A percentile compares a stretch with the other conserved stretches of the same genome.
Evolutionary conservation across 1,140 invertebrate genomes (phyloP).

Genomic region (Gryon sp.): DNA sequence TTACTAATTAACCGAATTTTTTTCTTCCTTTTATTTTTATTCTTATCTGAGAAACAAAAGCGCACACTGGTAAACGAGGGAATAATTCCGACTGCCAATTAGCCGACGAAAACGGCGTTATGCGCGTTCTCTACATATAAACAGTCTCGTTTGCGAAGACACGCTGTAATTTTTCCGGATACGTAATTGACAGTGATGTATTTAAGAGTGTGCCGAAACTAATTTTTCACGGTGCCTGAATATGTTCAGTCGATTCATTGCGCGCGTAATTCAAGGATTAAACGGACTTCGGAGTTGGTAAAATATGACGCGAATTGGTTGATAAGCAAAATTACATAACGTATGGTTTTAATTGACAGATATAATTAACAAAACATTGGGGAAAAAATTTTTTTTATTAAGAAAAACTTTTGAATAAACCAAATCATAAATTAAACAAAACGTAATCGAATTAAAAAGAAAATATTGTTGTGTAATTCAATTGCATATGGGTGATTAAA

Average conservation of each 20-base stretch:
- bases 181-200: slow-evolving; percentile 54
- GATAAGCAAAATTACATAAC: background rate
- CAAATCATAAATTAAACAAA: slow-evolving; percentile 1
- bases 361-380: slow-evolving; percentile 23
- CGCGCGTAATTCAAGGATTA: slow-evolving; percentile 7
- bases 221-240: slow-evolving; percentile 27
- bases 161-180: slow-evolving; percentile 35
- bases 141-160: slow-evolving; percentile 23
- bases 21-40: slow-evolving; percentile 4
- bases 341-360: background rate
- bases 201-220: slow-evolving; percentile 37
- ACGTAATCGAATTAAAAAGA: too few relatives aligned
- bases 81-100: slow-evolving; percentile 49
- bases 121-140: background rate
- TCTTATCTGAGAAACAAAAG: slow-evolving; percentile 34
- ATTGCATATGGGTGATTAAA: too few relatives aligned
- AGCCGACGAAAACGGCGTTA: slow-evolving; percentile 30
- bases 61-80: slow-evolving; percentile 16
- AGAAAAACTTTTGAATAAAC: too few relatives aligned
- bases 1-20: slow-evolving; percentile 52
- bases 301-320: slow-evolving; percentile 5
- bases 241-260: slow-evolving; percentile 2
- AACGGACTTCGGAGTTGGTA: background rate
- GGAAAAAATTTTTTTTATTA: too few relatives aligned
- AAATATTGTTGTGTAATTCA: too few relatives aligned